Evolutionary conservation across 2,888 invertebrate genomes (phyloP).

Genomic region (Gastracanthus pulcherrimus): DNA sequence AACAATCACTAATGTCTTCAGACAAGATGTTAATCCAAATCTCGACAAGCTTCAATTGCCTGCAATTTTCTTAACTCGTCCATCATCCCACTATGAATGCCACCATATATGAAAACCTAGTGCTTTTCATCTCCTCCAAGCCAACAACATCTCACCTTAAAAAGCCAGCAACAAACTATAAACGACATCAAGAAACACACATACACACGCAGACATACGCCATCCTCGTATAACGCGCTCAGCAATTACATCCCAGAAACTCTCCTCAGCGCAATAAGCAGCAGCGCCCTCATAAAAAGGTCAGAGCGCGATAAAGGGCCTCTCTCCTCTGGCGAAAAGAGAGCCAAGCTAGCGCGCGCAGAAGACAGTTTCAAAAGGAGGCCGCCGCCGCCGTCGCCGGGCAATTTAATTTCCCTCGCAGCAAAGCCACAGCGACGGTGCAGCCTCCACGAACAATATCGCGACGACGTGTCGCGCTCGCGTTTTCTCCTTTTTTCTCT

Average conservation of each 20-base stretch:
- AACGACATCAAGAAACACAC: too few species aligned
- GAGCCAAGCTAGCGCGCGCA: slow-evolving; percentile 40
- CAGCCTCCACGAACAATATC: slow-evolving; percentile 61
- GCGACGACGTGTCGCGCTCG: slow-evolving; percentile 65
- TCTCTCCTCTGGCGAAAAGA: too few species aligned
- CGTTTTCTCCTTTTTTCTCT: slow-evolving; percentile 71
- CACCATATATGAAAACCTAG: background rate
- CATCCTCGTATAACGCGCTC: background rate
- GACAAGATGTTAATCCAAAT: slow-evolving; percentile 12
- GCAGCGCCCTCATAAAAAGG: slow-evolving; percentile 45
- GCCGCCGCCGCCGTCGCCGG: slow-evolving; percentile 44
- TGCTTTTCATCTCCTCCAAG: background rate
- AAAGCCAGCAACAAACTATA: too few species aligned
- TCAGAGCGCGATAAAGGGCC: slow-evolving; percentile 34
- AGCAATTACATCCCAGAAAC: slow-evolving; percentile 26
- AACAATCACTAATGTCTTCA: background rate
- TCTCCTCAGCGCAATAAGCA: slow-evolving; percentile 3
- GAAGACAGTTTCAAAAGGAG: slow-evolving; percentile 52
- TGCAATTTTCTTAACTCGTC: background rate
- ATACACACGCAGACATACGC: too few species aligned
- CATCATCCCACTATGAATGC: background rate
- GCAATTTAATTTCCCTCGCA: slow-evolving; percentile 68
- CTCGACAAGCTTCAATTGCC: background rate
- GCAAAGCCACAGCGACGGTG: slow-evolving; percentile 28
- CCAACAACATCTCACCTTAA: too few species aligned